Conservation (phyloP, 2,797 vertebrate genomes). For the Myotis daubentonii region DNA sequence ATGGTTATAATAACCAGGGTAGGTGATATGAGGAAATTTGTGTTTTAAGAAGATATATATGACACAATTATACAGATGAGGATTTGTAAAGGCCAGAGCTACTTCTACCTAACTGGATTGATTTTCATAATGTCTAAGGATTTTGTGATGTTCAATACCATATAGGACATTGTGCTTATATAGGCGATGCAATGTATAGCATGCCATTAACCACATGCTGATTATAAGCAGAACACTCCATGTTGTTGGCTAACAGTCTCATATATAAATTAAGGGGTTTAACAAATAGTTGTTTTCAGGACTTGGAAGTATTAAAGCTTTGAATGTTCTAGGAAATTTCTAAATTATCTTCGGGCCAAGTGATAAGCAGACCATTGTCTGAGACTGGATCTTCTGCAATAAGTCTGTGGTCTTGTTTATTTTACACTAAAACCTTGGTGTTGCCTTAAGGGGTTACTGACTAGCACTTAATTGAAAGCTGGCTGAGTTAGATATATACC, state of each 20-base stretch:
- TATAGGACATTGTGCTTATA: neutral
- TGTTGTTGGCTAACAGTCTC: neutral
- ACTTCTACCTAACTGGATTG: neutral
- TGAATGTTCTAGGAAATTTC: constrained; percentile 37
- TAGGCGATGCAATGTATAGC: neutral
- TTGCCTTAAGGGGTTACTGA: constrained; percentile 62
- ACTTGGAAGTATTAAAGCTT: constrained; percentile 14
- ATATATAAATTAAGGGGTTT: neutral
- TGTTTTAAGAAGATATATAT: constrained; percentile 12
- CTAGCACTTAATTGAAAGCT: constrained; percentile 66
- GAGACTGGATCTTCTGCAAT: neutral
- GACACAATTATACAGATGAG: neutral
- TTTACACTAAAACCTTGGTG: constrained; percentile 35
- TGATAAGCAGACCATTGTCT: constrained; percentile 18
- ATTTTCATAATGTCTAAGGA: constrained; percentile 24
- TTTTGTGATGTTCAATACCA: neutral
- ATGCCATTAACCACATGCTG: neutral
- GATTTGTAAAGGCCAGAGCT: neutral
- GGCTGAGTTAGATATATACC: constrained; percentile 49
- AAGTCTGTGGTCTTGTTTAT: constrained; percentile 36
- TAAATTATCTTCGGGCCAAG: constrained; percentile 17
- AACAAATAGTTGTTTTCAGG: neutral
- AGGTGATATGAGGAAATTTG: neutral
- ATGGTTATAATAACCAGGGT: neutral
- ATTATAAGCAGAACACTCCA: neutral